Evolutionary conservation across 2,888 invertebrate species (phyloP).

Genomic region (Lacanobia oleracea): DNA sequence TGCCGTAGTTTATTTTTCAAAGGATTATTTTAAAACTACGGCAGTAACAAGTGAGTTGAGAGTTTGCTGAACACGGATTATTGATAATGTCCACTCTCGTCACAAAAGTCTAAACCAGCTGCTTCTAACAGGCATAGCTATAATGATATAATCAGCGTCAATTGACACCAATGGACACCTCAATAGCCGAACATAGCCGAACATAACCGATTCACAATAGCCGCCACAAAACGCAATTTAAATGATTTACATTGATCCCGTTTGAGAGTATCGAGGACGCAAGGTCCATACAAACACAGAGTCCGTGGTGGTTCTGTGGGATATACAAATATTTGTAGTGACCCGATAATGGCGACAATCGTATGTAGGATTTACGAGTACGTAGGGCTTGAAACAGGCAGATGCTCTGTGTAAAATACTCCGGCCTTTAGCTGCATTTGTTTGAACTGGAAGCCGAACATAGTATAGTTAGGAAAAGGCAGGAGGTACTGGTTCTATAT

Average conservation of each 20-base stretch:
- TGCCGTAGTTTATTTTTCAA: too few species aligned
- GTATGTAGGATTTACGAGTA: neutral
- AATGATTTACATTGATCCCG: constrained; percentile 23
- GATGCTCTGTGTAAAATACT: neutral
- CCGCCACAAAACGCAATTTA: constrained; percentile 34
- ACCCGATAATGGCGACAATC: neutral
- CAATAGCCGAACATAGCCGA: constrained; percentile 7
- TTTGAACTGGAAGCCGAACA: neutral
- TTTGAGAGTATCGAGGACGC: neutral
- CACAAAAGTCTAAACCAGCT: neutral
- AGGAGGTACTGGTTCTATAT: neutral
- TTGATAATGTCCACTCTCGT: neutral
- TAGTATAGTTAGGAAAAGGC: neutral
- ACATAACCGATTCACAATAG: constrained; percentile 29
- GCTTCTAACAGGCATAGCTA: too few species aligned
- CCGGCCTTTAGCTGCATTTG: neutral
- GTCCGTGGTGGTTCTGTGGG: neutral
- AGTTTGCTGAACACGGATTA: too few species aligned
- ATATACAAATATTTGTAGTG: constrained; percentile 32
- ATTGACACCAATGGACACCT: constrained; percentile 30
- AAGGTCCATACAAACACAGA: constrained; percentile 20
- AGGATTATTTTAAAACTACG: too few species aligned
- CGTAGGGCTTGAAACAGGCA: neutral
- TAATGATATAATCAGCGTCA: constrained; percentile 15
- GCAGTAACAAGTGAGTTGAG: too few species aligned